Base-by-base conservation (phyloP, 1,140 invertebrate genomes). In the Solenopsis invicta region DNA sequence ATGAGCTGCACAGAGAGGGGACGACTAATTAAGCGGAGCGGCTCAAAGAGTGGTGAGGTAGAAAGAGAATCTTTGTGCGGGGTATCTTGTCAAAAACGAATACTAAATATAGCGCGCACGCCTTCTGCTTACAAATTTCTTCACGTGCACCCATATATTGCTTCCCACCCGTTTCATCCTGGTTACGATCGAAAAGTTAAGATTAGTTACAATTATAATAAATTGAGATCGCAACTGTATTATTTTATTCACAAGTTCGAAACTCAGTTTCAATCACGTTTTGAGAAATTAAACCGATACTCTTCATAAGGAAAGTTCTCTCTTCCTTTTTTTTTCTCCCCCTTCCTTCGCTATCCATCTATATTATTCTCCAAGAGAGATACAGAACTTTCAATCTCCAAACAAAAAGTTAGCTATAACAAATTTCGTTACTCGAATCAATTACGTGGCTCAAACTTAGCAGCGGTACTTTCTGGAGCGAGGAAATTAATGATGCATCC, bases 401-500 rank as follows among this genome's bases (percentile, higher is more conserved):
- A 59, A 48, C 67, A 21, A 74, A 72, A 74, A 61, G 64, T 75
- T 61, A 61, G 54, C 69, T 59, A 21, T 74, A 74, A 61, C 24
- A 61, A 84, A 52, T 84, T 75, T 41, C 69, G 80, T 84, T 74
- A 74, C n/a, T 13, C 80, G n/a, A 84, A 84, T 84, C 69, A 84
- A 84, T 84, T 84, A 84, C 41, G 52, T 34, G 34, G 34, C 41
- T 34, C n/a, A 18, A 61, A 74, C 52, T 82, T 74, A 74, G 80
- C 66, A 37, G 37, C 67, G 52, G 8, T 62, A 48, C 54, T 75
- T 75, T 75, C 69, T 75, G 45, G 41, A 75, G 69, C 80, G 41
- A 50, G 24, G n/a, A 84, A 84, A 84, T 84, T 75, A 84, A 84
- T 82, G 80, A 82, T 82, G 80, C 80, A 24, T 82, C 24, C 67